Evolutionary conservation across 2,888 invertebrate species (phyloP), one percentile per base, ranked within the genome.

Genomic region (Cetonia aurata): DNA sequence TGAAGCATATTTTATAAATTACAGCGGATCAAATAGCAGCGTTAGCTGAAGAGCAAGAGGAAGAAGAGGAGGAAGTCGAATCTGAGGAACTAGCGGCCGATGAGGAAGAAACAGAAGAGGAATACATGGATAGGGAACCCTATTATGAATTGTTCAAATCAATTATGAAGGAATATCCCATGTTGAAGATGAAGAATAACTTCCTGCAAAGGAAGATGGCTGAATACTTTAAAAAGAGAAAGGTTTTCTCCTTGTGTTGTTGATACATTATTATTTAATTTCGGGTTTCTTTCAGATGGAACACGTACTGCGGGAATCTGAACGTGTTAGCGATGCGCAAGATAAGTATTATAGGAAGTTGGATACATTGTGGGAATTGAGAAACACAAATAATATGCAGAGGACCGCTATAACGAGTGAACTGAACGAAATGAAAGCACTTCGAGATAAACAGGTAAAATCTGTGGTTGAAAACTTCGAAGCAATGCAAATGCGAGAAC

Each of bases 141-240:
- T 76, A 74, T 56, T 68, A 74, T 33, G 72, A 73, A 41, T 33
- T 62, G 6, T 75, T 76, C 42, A 72, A 53, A 46, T 41, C 44
- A 3, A 57, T 78, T 41, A 44, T 71, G 37, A 33, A 59, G 12
- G 76, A 77, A 69, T 68, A 74, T 41, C 70, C 57, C 15, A 13
- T 66, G 17, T 13, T 69, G 48, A 71, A 70, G 73, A 73, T 79
- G 17, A 78, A 76, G 72, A 83, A 82, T 73, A 78, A 75, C 57
- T 77, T 80, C 68, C 75, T 83, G 3, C 83, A 83, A 57, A 80
- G 79, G 66, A 82, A 82, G 73, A 78, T 83, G 74, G 78, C 78
- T 1, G 81, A 81, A 50, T 80, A 80, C 71, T 83, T 80, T 70
- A 82, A 79, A 70, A 80, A 79, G 57, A 76, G 80, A 59, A 83